Evolutionary conservation across 2,113 vertebrate species (phyloP), one percentile per base, ranked within the genome.

Genomic region (Alligator sinensis): DNA sequence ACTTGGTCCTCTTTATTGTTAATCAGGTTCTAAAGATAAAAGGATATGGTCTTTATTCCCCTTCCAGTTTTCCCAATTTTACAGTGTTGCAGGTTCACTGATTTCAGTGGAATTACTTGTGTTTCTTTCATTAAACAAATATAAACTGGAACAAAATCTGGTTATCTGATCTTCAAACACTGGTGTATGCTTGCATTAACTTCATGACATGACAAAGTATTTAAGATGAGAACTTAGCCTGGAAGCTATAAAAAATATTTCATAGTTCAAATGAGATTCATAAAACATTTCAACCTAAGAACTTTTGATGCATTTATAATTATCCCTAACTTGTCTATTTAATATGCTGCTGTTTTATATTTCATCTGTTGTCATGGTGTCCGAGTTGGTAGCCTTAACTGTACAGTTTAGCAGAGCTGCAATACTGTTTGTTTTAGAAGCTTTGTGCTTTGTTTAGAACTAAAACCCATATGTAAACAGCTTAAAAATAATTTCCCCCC

Each of bases 351-450:
- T 91, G 22, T 86, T 55, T 96, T 24, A 3, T 59, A 34, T 86
- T 92, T 92, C 47, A 27, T 59, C 74, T 82, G 55, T 90, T 92
- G 88, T 93, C 79, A 82, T 84, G 77, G 82, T 82, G 91, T 93
- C 87, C 74, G 89, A 0, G 28, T 47, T 25, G 77, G 68, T 60
- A 7, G 66, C 66, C 92, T 93, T 75, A 80, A 77, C 34, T 54
- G 91, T 28, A 6, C 11, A 54, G 17, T 17, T 75, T 93, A 58
- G 18, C 11, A 47, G 58, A 10, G 55, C 14, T 24, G 2, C 1
- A 24, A 55, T 80, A 15, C 59, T 81, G 77, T 85, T 91, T 63
- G 27, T 90, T 90, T 87, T 80, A 72, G 89, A 89, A 55, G 10
- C 62, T 92, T 78, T 66, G 16, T 70, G 87, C 62, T 92, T 78